Evolutionary conservation across 2,888 invertebrate species (phyloP).

Genomic region (Drosophila quasianomalipes): DNA sequence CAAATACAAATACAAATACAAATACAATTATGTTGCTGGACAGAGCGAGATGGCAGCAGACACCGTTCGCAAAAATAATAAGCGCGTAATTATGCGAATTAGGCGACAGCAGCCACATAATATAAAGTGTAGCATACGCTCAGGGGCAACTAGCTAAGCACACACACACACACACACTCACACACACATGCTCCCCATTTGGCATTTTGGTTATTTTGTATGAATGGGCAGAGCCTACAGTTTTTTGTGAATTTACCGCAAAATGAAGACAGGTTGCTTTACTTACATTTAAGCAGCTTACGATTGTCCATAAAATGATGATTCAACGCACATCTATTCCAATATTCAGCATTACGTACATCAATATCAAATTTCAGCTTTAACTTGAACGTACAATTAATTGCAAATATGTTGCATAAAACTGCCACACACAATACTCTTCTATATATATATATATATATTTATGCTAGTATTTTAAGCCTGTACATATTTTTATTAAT

Average conservation of each 20-base stretch:
- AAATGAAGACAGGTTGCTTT: not conserved
- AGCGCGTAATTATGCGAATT: slow-evolving; percentile 81
- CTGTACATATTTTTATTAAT: not conserved
- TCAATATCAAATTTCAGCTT: not conserved
- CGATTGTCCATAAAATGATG: not conserved
- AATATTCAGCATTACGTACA: not conserved
- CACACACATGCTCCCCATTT: slow-evolving; percentile 8
- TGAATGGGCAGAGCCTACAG: not conserved
- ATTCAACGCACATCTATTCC: not conserved
- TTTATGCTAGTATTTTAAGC: not conserved
- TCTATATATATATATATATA: not conserved
- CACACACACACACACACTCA: slow-evolving; percentile 6
- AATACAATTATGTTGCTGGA: slow-evolving; percentile 16
- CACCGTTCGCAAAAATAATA: slow-evolving; percentile 76
- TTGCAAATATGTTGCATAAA: not conserved
- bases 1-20: slow-evolving; percentile 23
- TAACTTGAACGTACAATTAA: not conserved
- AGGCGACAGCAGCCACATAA: slow-evolving; percentile 74
- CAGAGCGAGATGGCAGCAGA: slow-evolving; percentile 26
- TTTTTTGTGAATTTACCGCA: not conserved
- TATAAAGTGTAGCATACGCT: slow-evolving; percentile 80
- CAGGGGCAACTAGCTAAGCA: slow-evolving; percentile 64
- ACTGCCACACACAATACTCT: not conserved
- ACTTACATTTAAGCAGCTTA: not conserved
- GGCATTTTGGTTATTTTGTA: slow-evolving; percentile 15